Conservation (phyloP, 2,888 invertebrate genomes). For the Choreutis nemorana region DNA sequence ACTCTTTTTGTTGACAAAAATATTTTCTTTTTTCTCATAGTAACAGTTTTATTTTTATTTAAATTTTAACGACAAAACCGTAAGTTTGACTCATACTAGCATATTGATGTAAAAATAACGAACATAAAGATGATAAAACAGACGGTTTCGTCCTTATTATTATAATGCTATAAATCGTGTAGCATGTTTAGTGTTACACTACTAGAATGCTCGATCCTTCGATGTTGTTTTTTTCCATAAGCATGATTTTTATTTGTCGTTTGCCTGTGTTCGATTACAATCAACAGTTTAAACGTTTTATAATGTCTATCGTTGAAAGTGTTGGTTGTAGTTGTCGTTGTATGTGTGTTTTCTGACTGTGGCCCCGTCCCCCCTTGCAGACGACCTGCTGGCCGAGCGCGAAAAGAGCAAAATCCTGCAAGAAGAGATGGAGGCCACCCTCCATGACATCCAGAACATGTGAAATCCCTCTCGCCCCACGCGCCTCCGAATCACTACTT, state of each 20-base stretch:
- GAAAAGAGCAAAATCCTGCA: conserved; percentile 96
- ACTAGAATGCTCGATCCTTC: conserved; percentile 47
- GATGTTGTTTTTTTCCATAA: conserved; percentile 25
- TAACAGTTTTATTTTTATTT: conserved; percentile 27
- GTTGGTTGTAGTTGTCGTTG: conserved; percentile 17
- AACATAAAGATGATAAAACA: background rate
- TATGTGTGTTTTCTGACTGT: conserved; percentile 54
- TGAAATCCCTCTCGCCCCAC: conserved; percentile 65
- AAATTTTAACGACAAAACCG: no score
- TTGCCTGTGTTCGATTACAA: conserved; percentile 37
- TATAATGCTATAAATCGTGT: no score
- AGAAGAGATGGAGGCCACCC: conserved; percentile 98
- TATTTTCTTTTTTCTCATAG: conserved; percentile 42
- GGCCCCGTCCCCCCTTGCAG: conserved; percentile 72
- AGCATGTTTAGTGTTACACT: conserved; percentile 47
- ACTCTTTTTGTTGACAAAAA: no score
- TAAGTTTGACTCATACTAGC: background rate
- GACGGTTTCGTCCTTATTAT: conserved; percentile 13
- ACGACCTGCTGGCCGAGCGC: conserved; percentile 93
- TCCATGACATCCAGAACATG: conserved; percentile 99
- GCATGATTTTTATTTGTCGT: conserved; percentile 54
- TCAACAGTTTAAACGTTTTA: conserved; percentile 18
- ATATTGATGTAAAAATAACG: background rate
- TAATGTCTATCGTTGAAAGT: background rate
- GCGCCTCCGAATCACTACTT: conserved; percentile 18